Evolutionary conservation across 2,797 vertebrate genomes (phyloP).

Genomic region (Sebastes hubbsi): DNA sequence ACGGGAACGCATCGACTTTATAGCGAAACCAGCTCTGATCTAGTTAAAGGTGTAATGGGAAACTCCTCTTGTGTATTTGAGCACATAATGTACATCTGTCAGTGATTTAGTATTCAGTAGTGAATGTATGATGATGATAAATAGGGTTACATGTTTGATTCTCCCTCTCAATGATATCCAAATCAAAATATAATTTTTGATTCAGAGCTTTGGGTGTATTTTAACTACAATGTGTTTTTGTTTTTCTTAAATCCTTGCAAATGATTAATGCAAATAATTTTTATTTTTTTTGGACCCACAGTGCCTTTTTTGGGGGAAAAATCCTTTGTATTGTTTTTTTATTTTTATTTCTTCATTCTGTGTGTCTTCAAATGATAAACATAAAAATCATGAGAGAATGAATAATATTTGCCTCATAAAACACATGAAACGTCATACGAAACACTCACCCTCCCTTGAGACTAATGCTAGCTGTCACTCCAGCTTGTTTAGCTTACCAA

Average conservation of each 20-base stretch:
- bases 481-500: constrained; percentile 83
- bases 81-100: constrained; percentile 7
- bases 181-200: constrained; percentile 26
- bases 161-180: constrained; percentile 11
- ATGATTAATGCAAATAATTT: constrained; percentile 59
- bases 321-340: constrained; percentile 65
- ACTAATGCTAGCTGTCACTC: constrained; percentile 4
- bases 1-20: constrained; percentile 3
- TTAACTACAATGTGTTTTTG: constrained; percentile 19
- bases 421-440: constrained; percentile 8
- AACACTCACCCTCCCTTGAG: not conserved
- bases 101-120: constrained; percentile 27
- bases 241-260: constrained; percentile 51
- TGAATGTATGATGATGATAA: constrained; percentile 33
- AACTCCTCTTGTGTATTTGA: constrained; percentile 15
- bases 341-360: constrained; percentile 42
- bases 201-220: constrained; percentile 45
- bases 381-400: constrained; percentile 19
- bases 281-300: constrained; percentile 80
- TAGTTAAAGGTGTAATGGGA: constrained; percentile 43
- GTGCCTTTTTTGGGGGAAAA: constrained; percentile 91
- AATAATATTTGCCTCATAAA: constrained; percentile 24
- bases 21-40: not conserved
- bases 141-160: constrained; percentile 1
- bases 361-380: constrained; percentile 60